Percentiles rank a stretch among this genome's conserved stretches.
Conservation (phyloP, 2,113 vertebrate genomes). For the Platanista minor region DNA sequence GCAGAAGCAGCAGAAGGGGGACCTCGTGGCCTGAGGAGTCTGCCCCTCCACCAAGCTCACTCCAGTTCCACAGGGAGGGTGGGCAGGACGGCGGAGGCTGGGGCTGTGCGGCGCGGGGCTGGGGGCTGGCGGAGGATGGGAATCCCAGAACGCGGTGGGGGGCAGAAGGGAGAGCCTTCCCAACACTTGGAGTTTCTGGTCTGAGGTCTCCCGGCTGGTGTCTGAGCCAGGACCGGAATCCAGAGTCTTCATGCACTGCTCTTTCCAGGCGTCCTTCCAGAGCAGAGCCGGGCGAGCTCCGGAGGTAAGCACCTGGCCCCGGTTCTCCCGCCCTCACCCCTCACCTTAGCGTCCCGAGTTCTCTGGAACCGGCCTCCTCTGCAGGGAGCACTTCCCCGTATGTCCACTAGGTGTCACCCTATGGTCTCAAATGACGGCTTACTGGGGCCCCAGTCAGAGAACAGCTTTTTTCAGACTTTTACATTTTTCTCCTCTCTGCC, state of each 20-base stretch:
- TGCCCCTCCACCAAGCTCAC: not conserved
- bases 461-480: accelerated
- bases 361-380: accelerated
- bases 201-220: not conserved
- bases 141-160: accelerated
- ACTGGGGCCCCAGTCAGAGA: accelerated
- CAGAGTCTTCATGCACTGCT: not conserved
- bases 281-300: not conserved
- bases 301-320: accelerated
- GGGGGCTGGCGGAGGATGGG: accelerated
- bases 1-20: accelerated
- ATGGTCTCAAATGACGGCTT: not conserved
- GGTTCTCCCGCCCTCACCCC: not conserved
- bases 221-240: not conserved
- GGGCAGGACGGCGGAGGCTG: not conserved
- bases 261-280: not conserved
- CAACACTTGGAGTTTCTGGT: not conserved
- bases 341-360: not conserved
- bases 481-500: not conserved
- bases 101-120: not conserved
- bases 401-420: conserved; percentile 76
- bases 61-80: not conserved
- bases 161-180: too few species aligned
- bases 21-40: not conserved
- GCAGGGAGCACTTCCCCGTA: accelerated